A percentile compares a stretch with the other conserved stretches of the same genome.
Conservation (phyloP, 1,140 invertebrate species). For the Alviniconcha marisindica region DNA sequence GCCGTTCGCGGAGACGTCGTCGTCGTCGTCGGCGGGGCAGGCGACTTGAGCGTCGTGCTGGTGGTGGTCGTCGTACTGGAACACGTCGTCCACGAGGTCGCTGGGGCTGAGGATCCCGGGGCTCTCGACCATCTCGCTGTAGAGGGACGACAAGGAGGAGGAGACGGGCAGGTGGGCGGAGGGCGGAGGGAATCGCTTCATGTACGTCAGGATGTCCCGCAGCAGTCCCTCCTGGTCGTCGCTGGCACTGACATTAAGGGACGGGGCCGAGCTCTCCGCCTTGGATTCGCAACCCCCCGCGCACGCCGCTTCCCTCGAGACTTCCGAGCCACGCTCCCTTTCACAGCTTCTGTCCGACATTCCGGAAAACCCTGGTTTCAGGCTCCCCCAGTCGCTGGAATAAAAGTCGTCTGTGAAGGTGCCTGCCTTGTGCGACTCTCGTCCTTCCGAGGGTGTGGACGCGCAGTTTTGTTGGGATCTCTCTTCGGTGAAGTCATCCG, state of each 20-base stretch:
- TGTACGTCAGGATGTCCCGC: background rate
- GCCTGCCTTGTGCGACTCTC: background rate
- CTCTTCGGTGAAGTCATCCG: background rate
- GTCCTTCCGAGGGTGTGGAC: background rate
- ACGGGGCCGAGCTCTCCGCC: background rate
- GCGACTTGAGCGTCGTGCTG: background rate
- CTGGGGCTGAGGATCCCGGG: background rate
- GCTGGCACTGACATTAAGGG: background rate
- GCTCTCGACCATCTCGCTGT: background rate
- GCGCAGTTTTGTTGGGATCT: background rate
- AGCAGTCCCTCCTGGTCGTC: background rate
- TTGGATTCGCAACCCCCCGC: too few relatives aligned
- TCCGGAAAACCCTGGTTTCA: background rate
- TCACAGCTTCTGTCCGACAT: background rate
- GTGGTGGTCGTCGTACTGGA: too few relatives aligned
- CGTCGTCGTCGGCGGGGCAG: background rate
- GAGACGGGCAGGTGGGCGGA: background rate
- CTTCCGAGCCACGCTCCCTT: background rate
- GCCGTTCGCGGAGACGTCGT: background rate
- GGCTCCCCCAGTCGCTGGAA: background rate
- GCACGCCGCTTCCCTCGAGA: background rate
- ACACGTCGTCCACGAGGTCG: background rate
- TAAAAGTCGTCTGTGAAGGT: background rate
- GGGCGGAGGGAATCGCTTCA: constrained; percentile 2
- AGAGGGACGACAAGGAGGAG: too few relatives aligned